Conservation (phyloP, 2,888 invertebrate species). For the Cenopis cana region DNA sequence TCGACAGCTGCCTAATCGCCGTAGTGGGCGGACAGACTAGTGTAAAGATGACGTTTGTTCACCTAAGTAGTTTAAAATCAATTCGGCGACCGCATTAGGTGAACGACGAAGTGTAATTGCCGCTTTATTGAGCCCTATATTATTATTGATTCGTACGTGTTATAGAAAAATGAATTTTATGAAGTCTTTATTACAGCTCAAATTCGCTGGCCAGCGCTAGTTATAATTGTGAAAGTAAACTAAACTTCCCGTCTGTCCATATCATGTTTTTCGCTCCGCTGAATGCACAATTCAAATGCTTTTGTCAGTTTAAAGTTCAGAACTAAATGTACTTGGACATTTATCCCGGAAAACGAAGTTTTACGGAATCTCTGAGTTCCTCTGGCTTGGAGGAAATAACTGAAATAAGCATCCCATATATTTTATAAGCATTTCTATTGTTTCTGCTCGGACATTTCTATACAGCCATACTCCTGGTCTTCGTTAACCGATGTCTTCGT, state of each 20-base stretch:
- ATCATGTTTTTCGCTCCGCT: constrained; percentile 11
- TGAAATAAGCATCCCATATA: neutral
- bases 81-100: too few species aligned
- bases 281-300: constrained; percentile 14
- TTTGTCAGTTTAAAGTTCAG: constrained; percentile 13
- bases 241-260: neutral
- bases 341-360: constrained; percentile 7
- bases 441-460: too few species aligned
- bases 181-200: neutral
- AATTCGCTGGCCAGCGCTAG: neutral
- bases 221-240: neutral
- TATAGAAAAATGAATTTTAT: neutral
- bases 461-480: too few species aligned
- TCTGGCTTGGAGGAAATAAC: constrained; percentile 3
- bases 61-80: too few species aligned
- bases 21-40: too few species aligned
- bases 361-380: constrained; percentile 3
- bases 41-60: too few species aligned
- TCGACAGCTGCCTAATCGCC: too few species aligned
- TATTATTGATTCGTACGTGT: neutral
- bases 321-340: constrained; percentile 7
- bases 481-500: too few species aligned
- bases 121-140: too few species aligned
- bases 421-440: too few species aligned
- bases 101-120: too few species aligned